Evolutionary conservation across 1,140 invertebrate genomes (phyloP).

Genomic region (Dolichoris vasculosae): DNA sequence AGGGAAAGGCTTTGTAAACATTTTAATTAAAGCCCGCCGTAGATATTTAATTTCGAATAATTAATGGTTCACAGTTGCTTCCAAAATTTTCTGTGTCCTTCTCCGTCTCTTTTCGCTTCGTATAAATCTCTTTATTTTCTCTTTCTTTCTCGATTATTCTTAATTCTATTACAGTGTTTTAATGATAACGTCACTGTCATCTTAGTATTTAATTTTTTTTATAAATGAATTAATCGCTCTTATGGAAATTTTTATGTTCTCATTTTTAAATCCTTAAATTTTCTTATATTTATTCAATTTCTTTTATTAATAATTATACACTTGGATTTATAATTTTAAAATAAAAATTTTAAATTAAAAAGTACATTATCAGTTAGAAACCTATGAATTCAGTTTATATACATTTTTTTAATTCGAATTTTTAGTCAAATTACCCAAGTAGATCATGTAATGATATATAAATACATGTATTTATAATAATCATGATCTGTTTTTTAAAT

Average conservation of each 20-base stretch:
- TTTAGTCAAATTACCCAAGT: too few species aligned
- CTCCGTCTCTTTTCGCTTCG: background rate
- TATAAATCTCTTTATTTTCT: slow-evolving; percentile 54
- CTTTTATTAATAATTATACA: too few species aligned
- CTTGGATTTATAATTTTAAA: too few species aligned
- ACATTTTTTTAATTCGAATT: too few species aligned
- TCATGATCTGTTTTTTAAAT: too few species aligned
- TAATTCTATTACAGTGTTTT: slow-evolving; percentile 63
- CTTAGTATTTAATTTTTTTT: slow-evolving; percentile 9
- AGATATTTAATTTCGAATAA: slow-evolving; percentile 73
- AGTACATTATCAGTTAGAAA: too few species aligned
- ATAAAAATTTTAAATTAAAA: too few species aligned
- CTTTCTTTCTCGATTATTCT: slow-evolving; percentile 62
- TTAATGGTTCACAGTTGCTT: slow-evolving; percentile 67
- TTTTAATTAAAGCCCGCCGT: slow-evolving; percentile 70
- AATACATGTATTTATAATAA: too few species aligned
- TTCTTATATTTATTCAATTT: background rate
- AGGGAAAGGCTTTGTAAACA: slow-evolving; percentile 65
- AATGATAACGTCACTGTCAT: slow-evolving; percentile 44
- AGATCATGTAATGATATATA: too few species aligned
- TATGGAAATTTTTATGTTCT: background rate
- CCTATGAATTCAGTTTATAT: too few species aligned
- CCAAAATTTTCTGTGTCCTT: slow-evolving; percentile 55
- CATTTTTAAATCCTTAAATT: background rate
- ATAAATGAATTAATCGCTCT: slow-evolving; percentile 23